phyloP scores from a whole-genome alignment of 2,113 vertebrate species.

The Elaphurus davidianus region DNA sequence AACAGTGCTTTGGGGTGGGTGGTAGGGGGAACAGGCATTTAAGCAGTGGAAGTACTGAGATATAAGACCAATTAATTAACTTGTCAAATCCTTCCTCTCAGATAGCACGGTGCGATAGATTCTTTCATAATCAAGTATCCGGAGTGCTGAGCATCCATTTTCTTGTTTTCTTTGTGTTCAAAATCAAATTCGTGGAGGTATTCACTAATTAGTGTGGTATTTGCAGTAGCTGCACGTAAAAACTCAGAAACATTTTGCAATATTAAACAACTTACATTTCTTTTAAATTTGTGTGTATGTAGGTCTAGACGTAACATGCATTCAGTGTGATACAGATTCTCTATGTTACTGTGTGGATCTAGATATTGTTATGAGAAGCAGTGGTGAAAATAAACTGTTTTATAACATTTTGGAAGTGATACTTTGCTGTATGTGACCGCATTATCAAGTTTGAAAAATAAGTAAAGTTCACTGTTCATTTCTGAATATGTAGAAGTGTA shows the following conservation, averaged over 20 bases:
- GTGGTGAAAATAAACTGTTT: not conserved
- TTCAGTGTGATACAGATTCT: not conserved
- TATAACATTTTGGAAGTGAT: not conserved
- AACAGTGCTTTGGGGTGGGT: not conserved
- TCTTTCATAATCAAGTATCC: conserved; percentile 18
- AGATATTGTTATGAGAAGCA: not conserved
- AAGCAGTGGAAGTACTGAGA: not conserved
- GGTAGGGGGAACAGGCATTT: not conserved
- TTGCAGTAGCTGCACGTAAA: conserved; percentile 8
- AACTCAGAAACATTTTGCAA: conserved; percentile 26
- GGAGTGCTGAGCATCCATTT: not conserved
- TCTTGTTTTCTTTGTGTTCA: conserved; percentile 46
- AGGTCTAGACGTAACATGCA: not conserved
- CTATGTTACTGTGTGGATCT: not conserved
- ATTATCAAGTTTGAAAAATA: not conserved
- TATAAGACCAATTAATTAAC: conserved; percentile 57
- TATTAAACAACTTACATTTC: not conserved
- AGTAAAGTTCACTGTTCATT: not conserved
- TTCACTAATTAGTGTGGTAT: conserved; percentile 43
- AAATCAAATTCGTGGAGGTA: not conserved
- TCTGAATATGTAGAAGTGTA: not conserved
- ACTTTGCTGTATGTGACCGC: not conserved
- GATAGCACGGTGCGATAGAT: not conserved
- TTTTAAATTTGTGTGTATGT: not conserved
- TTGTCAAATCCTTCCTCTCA: conserved; percentile 47